phyloP scores from a whole-genome alignment of 2,797 vertebrate species.

The Tympanoctomys barrerae region DNA sequence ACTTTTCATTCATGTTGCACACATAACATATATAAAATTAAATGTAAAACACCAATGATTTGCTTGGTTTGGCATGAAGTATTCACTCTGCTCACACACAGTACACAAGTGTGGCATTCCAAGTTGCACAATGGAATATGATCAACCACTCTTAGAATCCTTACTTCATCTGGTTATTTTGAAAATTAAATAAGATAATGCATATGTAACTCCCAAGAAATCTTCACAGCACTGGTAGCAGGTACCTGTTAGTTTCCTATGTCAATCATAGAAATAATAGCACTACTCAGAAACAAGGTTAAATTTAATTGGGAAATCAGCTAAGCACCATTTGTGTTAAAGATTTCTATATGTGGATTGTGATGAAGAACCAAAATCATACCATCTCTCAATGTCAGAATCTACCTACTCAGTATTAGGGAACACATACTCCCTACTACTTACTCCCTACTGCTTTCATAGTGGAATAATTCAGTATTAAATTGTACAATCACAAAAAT shows the following conservation, averaged over 20 bases:
- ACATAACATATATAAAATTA: conserved; percentile 3
- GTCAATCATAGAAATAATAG: neutral
- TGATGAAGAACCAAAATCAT: neutral
- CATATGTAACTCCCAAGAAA: conserved; percentile 27
- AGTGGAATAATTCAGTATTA: neutral
- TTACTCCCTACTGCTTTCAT: no score
- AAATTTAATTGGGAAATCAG: conserved; percentile 17
- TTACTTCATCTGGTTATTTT: conserved; percentile 45
- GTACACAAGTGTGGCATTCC: neutral
- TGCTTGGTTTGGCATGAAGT: conserved; percentile 30
- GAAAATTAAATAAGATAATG: neutral
- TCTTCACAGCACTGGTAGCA: neutral
- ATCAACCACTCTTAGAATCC: conserved; percentile 43
- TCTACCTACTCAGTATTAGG: neutral
- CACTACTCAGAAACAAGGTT: neutral
- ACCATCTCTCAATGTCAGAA: neutral
- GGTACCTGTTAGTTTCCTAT: neutral
- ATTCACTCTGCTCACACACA: conserved; percentile 21
- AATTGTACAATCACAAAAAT: neutral
- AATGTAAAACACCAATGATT: conserved; percentile 35
- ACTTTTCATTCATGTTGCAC: neutral
- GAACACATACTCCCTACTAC: neutral
- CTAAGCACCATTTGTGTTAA: neutral
- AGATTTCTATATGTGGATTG: neutral
- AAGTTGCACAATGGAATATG: conserved; percentile 28